Base-by-base conservation (phyloP, 2,797 vertebrate species). In the Sebastes goodei region DNA sequence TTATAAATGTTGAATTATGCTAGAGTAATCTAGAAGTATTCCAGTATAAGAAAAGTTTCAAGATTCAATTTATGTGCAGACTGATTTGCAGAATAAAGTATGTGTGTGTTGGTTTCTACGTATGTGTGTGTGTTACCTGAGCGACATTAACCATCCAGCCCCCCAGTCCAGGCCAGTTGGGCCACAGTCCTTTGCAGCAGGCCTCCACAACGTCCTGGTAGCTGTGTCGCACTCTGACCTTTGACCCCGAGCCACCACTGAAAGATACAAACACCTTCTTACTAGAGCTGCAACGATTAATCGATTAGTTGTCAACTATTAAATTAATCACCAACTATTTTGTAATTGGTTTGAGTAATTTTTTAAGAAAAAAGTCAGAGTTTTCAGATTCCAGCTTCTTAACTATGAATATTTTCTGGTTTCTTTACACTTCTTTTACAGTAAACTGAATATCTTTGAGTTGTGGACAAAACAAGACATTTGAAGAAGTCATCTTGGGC, bases 161-260 rank as follows among this genome's bases (percentile, higher is more conserved):
- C 0, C 94, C 96, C 52, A 95, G 72, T 70, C n/a, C 91, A 3
- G 83, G 93, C 88, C 94, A 93, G 80, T 88, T 65, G 3, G 83
- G 94, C 90, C 94, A 93, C 85, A 95, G 80, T 12, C 92, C 92
- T 83, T 88, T 91, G 85, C 94, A 96, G 89, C 93, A 95, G 75
- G 90, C 95, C 20, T 96, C 94, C 9, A 96, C 94, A 32, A 96
- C 79, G 55, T 96, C 95, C 93, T 96, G 95, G 29, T 96, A 96
- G 0, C 95, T 96, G 85, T 86, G 86, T 75, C 96, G 96, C 17
- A 94, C 93, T 86, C 95, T 89, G 62, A 95, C 6, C 61, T 82
- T 87, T 46, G 95, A 93, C 0, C 85, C 86, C 78, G 21, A 66
- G 17, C 72, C 80, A 17, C 35, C 81, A 6, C 93, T 92, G 78